Percentiles rank a stretch among this genome's conserved stretches.
phyloP scores from a whole-genome alignment of 2,888 invertebrate species.

The Amphipyra tragopoginis region DNA sequence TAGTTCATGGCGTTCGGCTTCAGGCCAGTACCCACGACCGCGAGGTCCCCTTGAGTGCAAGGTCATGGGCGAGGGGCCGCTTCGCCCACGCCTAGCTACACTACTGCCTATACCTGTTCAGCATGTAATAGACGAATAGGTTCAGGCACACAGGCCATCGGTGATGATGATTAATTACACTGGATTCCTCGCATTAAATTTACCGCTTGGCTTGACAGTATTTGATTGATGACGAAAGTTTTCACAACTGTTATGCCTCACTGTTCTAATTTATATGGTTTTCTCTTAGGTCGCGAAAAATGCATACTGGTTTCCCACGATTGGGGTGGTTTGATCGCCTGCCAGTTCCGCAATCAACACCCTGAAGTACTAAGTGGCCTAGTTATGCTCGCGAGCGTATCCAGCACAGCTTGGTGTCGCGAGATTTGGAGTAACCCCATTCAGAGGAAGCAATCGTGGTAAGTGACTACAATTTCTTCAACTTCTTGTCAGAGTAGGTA shows the following conservation, averaged over 20 bases:
- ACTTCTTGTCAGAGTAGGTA: too few relatives aligned
- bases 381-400: slow-evolving; percentile 89
- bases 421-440: slow-evolving; percentile 74
- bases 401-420: slow-evolving; percentile 80
- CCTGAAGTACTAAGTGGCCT: slow-evolving; percentile 89
- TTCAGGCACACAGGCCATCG: too few relatives aligned
- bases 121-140: too few relatives aligned
- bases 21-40: too few relatives aligned
- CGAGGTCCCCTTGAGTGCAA: too few relatives aligned
- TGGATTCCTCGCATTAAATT: too few relatives aligned
- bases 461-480: slow-evolving; percentile 49
- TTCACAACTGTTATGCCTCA: neutral
- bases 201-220: too few relatives aligned
- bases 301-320: slow-evolving; percentile 91
- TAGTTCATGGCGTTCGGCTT: too few relatives aligned
- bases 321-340: slow-evolving; percentile 92
- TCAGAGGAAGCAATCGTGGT: slow-evolving; percentile 87
- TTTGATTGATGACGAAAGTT: neutral
- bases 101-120: too few relatives aligned
- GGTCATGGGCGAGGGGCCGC: too few relatives aligned
- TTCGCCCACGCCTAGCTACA: too few relatives aligned
- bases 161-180: too few relatives aligned
- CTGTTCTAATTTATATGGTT: neutral
- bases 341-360: slow-evolving; percentile 85
- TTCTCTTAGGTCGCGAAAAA: slow-evolving; percentile 83